phyloP scores from a whole-genome alignment of 1,140 invertebrate species.

The Drosophila sechellia region DNA sequence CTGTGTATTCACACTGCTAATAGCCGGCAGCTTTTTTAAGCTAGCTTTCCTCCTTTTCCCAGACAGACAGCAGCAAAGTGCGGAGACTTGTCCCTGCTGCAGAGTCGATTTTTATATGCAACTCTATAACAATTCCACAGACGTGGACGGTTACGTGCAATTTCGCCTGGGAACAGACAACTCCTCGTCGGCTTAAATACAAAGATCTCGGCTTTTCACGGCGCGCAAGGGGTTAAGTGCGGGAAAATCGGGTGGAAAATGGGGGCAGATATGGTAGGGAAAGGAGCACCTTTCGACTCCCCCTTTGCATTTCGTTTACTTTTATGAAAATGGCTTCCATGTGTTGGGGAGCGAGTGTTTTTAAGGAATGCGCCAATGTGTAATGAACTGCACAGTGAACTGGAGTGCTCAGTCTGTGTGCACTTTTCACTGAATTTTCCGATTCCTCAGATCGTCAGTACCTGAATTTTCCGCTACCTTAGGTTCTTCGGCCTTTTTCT shows the following conservation, averaged over 20 bases:
- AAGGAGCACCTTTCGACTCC: neutral
- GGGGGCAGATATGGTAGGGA: neutral
- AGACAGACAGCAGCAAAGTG: constrained; percentile 43
- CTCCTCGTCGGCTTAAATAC: constrained; percentile 58
- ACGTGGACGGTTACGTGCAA: constrained; percentile 67
- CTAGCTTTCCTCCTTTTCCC: constrained; percentile 21
- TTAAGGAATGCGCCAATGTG: constrained; percentile 66
- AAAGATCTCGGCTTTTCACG: constrained; percentile 52
- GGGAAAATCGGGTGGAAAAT: neutral
- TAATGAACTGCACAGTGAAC: constrained; percentile 57
- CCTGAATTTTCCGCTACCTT: neutral
- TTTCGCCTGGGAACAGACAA: constrained; percentile 42
- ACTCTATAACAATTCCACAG: constrained; percentile 67
- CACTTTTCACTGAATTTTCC: constrained; percentile 1
- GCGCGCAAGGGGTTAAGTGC: neutral
- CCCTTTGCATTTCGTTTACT: constrained; percentile 67
- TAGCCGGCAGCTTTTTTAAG: constrained; percentile 74
- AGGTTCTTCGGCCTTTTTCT: neutral
- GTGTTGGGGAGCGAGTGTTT: constrained; percentile 37
- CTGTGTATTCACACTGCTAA: constrained; percentile 63
- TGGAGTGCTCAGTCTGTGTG: constrained; percentile 32
- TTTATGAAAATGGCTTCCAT: constrained; percentile 68
- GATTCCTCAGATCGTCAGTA: constrained; percentile 11
- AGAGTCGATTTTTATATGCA: constrained; percentile 70
- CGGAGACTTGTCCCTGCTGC: constrained; percentile 49